Evolutionary conservation across 2,797 vertebrate genomes (phyloP), one percentile per base, ranked within the genome.

Genomic region (Cryptoblepharus egeriae): DNA sequence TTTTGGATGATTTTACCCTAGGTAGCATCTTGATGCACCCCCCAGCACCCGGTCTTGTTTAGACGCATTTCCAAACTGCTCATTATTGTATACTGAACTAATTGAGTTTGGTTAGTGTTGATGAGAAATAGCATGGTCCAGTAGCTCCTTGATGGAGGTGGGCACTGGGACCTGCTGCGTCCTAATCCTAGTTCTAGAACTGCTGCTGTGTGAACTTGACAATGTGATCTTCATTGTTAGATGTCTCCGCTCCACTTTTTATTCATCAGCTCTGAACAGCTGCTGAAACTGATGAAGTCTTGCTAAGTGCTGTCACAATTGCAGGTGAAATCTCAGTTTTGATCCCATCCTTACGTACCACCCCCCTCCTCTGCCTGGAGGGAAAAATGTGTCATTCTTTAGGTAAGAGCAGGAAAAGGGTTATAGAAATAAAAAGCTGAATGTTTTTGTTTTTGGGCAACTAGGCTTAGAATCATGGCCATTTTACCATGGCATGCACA

Each of bases 1-100:
- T 80, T 91, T 88, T 83, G 49, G 87, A 79, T 85, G 74, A 85
- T 94, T 92, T 92, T 89, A 86, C 71, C 86, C 74, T 79, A 79
- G 57, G 64, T 77, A 85, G 79, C 69, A 71, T 76, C 75, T 88
- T 82, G 77, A 61, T 79, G 80, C 35, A 3, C 30, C 24, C 18
- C 69, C 72, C 76, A 63, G 45, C 42, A 26, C 60, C 63, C 49
- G 32, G 60, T 75, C 71, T 57, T 79, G 70, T 35, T 58, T 79
- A 75, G 82, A 52, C 69, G 42, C 55, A 52, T 79, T 75, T 74
- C 49, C 80, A 79, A 82, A 57, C 24, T 5, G 80, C 57, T 86
- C 75, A 61, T 82, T 1, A 0, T 49, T 39, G 70, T 89, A 85
- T 87, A 80, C 26, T 3, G 67, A 60, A 72, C 84, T 81, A 89